Percentiles rank a stretch among this genome's conserved stretches.
These are phyloP conservation scores for Pterocles gutturalis DNA, from an alignment of 2,113 vertebrate species.

Conservation along the genomic window DNA sequence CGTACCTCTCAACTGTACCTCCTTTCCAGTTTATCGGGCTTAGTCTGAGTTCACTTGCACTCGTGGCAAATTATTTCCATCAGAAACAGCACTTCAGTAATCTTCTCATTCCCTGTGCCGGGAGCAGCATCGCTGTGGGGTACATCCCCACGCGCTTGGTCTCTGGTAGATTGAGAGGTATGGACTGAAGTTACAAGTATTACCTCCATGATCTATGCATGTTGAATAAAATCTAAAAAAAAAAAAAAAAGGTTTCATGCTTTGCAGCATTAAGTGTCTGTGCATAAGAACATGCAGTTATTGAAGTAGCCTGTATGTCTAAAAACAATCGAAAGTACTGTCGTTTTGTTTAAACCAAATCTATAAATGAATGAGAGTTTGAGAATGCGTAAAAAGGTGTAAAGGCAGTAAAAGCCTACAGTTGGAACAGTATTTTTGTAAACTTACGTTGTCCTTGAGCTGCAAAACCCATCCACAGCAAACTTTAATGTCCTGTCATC, in stretches of 20 bases:
- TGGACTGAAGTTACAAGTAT: conserved; percentile 32
- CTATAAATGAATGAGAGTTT: conserved; percentile 32
- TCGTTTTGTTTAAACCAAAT: conserved; percentile 20
- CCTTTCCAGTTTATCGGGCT: neutral
- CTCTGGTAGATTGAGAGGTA: conserved; percentile 75
- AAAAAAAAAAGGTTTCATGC: conserved; percentile 72
- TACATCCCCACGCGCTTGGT: neutral
- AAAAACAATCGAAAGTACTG: neutral
- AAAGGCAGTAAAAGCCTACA: conserved; percentile 27
- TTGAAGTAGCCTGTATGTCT: neutral
- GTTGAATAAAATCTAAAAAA: neutral
- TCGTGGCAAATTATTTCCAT: neutral
- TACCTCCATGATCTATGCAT: conserved; percentile 55
- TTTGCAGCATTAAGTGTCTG: conserved; percentile 77
- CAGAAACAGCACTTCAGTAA: neutral
- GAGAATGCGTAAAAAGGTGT: conserved; percentile 28
- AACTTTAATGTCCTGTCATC: conserved; percentile 92
- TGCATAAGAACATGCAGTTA: conserved; percentile 51
- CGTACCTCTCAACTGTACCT: conserved; percentile 75
- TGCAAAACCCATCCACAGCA: conserved; percentile 60
- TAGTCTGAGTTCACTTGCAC: neutral
- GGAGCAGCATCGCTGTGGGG: neutral
- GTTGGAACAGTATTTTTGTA: conserved; percentile 51
- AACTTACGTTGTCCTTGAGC: conserved; percentile 58
- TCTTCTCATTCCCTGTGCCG: neutral